Base-by-base conservation (phyloP, 2,888 invertebrate species). In the Melanargia galathea region DNA sequence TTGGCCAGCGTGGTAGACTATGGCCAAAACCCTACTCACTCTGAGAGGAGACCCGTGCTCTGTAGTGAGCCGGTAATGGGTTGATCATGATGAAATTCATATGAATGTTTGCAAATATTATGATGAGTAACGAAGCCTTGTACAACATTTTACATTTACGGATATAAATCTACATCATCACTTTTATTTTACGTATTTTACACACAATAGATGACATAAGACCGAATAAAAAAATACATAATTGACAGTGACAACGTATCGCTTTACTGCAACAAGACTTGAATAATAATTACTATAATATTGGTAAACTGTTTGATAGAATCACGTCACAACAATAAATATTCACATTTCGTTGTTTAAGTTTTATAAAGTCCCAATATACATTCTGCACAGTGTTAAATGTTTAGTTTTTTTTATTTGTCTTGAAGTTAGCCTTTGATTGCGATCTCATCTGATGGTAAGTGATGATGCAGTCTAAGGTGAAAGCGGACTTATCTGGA, bases 231-330 rank as follows among this genome's bases (percentile, higher is more conserved):
- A 52, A 57, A 45, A 56, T 43, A 38, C 20, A 51, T 20, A 35
- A 35, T 52, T 35, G 33, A 52, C 22, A 55, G 40, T 55, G 55
- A 43, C 55, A 26, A 43, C 40, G 40, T 40, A 43, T 55, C 24
- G 24, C 38, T 26, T 18, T 26, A 43, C 7, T 40, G 54, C 40
- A 43, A 43, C 55, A 22, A 26, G 35, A 11, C 24, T 55, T 55
- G 55, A 55, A 55, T 55, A 55, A 55, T 55, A 55, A 55, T 55
- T 24, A 26, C 11, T n/a, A n/a, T n/a, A n/a, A n/a, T n/a, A n/a
- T n/a, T 55, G 55, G 26, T 24, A 26, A 55, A 55, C 43, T 52
- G 52, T 52, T 52, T 52, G 52, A 52, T 52, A 20, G 33, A 52
- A 35, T 52, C 18, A 33, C 52, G 52, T 52, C 52, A 52, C 35